phyloP scores from a whole-genome alignment of 1,140 invertebrate species.

The Rhopalosiphum padi region DNA sequence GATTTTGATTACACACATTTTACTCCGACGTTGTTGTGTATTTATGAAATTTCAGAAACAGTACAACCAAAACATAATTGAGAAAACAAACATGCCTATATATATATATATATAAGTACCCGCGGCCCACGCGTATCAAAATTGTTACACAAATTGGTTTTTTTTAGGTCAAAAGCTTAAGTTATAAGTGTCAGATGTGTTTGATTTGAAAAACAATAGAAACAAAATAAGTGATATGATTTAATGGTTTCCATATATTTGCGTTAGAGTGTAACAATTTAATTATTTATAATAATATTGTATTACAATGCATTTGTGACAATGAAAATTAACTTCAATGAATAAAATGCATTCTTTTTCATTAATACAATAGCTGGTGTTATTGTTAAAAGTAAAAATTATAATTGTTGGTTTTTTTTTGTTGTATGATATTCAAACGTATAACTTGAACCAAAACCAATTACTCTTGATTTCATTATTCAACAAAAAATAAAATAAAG shows the following conservation, averaged over 20 bases:
- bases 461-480: not conserved
- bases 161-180: not conserved
- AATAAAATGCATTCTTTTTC: not conserved
- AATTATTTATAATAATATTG: not conserved
- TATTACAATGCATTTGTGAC: not conserved
- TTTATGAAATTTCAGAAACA: conserved; percentile 10
- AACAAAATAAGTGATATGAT: not conserved
- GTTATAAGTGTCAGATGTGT: not conserved
- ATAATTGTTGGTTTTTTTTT: not conserved
- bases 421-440: not conserved
- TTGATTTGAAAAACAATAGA: conserved; percentile 1
- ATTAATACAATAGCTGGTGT: not conserved
- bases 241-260: not conserved
- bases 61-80: conserved; percentile 5
- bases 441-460: not conserved
- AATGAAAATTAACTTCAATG: not conserved
- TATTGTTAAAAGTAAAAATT: not conserved
- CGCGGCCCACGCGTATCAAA: not conserved
- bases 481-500: not conserved
- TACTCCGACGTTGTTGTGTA: not conserved
- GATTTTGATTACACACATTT: not conserved
- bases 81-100: not conserved
- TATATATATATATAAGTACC: not conserved
- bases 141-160: not conserved
- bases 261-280: not conserved